Conservation (phyloP, 1,140 invertebrate species). For the Sycobia sp. region DNA sequence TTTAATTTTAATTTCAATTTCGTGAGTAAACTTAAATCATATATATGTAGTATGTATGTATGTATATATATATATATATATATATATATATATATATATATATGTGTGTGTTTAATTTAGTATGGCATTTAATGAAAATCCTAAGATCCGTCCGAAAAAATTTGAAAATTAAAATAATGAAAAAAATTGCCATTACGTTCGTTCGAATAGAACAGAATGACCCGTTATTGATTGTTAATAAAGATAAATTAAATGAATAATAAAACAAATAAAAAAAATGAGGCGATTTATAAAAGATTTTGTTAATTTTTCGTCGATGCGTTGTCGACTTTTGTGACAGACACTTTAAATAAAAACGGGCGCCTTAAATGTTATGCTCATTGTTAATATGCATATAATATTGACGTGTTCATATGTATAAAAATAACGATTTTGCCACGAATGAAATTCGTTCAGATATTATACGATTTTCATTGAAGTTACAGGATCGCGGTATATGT, state of each 20-base stretch:
- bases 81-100: too few relatives aligned
- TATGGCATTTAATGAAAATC: conserved; percentile 27
- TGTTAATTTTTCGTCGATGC: conserved; percentile 9
- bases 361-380: conserved; percentile 27
- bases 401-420: not conserved
- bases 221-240: too few relatives aligned
- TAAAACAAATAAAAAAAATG: not conserved
- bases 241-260: conserved; percentile 3
- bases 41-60: too few relatives aligned
- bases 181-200: not conserved
- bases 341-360: conserved; percentile 8
- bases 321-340: conserved; percentile 1
- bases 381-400: conserved; percentile 10
- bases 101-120: conserved; percentile 14
- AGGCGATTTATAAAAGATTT: conserved; percentile 10
- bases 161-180: not conserved
- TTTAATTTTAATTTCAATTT: too few relatives aligned
- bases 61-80: too few relatives aligned
- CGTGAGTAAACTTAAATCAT: too few relatives aligned
- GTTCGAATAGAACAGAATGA: too few relatives aligned
- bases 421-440: not conserved
- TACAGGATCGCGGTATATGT: not conserved
- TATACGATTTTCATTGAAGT: conserved; percentile 11
- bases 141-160: conserved; percentile 31
- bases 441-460: conserved; percentile 16